A percentile compares a stretch with the other conserved stretches of the same genome.
These are phyloP conservation scores for Metallyticus violacea DNA, from an alignment of 2,888 invertebrate species.

Conservation along the genomic window DNA sequence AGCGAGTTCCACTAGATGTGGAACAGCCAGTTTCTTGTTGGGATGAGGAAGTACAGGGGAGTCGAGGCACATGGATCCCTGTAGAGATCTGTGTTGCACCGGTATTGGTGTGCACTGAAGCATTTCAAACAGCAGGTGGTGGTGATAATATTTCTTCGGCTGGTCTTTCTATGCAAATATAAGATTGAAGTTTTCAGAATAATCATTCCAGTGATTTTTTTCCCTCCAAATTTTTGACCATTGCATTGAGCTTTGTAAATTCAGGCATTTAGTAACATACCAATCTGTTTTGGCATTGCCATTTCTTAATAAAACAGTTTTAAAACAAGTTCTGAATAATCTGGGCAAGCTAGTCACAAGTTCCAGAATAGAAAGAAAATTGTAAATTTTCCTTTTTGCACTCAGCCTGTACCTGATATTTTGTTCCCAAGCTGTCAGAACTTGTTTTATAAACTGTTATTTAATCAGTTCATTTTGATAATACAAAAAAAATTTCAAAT, in stretches of 20 bases:
- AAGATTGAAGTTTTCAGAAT: constrained; percentile 8
- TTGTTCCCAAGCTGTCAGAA: neutral
- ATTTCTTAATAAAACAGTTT: neutral
- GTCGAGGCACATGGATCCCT: neutral
- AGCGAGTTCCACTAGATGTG: constrained; percentile 63
- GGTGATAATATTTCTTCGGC: constrained; percentile 89
- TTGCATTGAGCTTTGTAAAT: neutral
- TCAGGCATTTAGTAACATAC: neutral
- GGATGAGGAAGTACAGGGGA: constrained; percentile 54
- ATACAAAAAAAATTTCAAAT: neutral
- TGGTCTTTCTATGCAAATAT: constrained; percentile 59
- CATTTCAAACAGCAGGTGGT: constrained; percentile 78
- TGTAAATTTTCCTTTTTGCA: neutral
- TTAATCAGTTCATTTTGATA: neutral
- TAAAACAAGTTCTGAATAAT: neutral
- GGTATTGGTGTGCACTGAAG: constrained; percentile 77
- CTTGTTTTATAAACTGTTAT: neutral
- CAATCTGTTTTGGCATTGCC: neutral
- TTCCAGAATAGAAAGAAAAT: neutral
- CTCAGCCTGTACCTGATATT: neutral
- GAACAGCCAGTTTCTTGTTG: constrained; percentile 78
- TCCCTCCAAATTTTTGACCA: neutral
- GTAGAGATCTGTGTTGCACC: constrained; percentile 79
- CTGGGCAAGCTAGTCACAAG: neutral
- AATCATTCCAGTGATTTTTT: neutral